Evolutionary conservation across 2,113 vertebrate genomes (phyloP).

Genomic region (Burhinus bistriatus): DNA sequence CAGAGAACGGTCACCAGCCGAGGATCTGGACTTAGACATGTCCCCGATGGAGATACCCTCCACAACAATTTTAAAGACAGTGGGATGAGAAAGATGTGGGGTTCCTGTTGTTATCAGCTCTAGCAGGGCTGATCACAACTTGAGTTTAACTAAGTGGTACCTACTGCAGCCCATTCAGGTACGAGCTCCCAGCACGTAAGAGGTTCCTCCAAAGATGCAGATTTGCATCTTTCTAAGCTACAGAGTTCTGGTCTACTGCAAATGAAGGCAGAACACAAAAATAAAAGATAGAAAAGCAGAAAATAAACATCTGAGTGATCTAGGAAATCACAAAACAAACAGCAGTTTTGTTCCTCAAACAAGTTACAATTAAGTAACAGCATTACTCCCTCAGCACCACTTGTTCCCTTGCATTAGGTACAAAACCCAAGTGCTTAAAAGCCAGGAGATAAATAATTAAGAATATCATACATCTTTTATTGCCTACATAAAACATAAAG

Average conservation of each 20-base stretch:
- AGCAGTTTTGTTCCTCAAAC: slow-evolving; percentile 9
- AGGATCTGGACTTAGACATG: background rate
- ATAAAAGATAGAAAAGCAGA: background rate
- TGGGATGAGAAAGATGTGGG: background rate
- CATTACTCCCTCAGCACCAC: background rate
- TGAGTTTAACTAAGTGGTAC: background rate
- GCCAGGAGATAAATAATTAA: slow-evolving; percentile 52
- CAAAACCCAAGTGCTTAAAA: slow-evolving; percentile 37
- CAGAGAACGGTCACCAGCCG: background rate
- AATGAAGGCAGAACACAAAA: background rate
- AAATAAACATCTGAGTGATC: background rate
- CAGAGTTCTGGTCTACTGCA: background rate
- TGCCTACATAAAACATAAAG: background rate
- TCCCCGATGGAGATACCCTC: background rate
- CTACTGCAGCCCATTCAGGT: background rate
- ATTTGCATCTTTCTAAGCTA: background rate
- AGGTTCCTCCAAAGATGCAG: background rate
- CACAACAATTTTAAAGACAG: background rate
- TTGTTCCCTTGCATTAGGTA: background rate
- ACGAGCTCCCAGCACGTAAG: background rate
- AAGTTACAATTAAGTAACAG: background rate
- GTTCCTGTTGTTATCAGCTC: background rate
- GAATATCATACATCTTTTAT: slow-evolving; percentile 40
- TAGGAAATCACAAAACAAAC: background rate
- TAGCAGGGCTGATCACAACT: background rate